Base-by-base conservation (phyloP, 2,113 vertebrate species). In the Embiotoca jacksoni region DNA sequence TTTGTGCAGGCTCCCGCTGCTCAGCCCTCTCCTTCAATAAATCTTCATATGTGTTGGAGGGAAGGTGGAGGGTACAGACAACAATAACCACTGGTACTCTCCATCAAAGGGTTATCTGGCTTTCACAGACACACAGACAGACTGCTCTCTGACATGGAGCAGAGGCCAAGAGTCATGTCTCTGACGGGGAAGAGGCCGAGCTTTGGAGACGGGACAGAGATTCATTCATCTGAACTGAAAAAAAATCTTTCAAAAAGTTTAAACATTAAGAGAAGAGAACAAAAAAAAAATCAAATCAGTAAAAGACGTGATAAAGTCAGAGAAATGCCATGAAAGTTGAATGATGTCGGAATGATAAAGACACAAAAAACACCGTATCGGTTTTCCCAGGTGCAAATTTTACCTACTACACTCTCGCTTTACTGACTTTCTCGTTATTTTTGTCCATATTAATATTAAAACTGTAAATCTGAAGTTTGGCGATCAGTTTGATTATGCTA, bases 81-180 rank as follows among this genome's bases (percentile, higher is more conserved):
- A 93, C 92, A 94, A 91, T 92, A 92, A 94, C 87, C 89, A 83
- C 74, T 15, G 61, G 36, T 89, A 75, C 89, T 92, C 91, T 92
- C 91, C 91, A 92, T 94, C 92, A 94, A 94, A 94, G 93, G 91
- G 93, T 94, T 93, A 94, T 94, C 93, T 89, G 89, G 90, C 89
- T 91, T 91, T 90, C 92, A 87, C 92, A 94, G 93, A 81, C 88
- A n/a, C 87, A 36, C 76, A 84, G 91, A 93, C 87, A 89, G 91
- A 91, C 92, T 67, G 81, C 87, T 91, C 86, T 62, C 81, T 90
- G 88, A 89, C 88, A 88, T 54, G 75, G 86, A 89, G 88, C 84
- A 91, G 82, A 88, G 82, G 80, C 80, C 85, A 41, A 89, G 87
- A 79, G 88, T 88, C 82, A 74, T 55, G 78, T 83, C 83, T 89